Evolutionary conservation across 2,113 vertebrate genomes (phyloP).

Genomic region (Amblyornis subalaris): DNA sequence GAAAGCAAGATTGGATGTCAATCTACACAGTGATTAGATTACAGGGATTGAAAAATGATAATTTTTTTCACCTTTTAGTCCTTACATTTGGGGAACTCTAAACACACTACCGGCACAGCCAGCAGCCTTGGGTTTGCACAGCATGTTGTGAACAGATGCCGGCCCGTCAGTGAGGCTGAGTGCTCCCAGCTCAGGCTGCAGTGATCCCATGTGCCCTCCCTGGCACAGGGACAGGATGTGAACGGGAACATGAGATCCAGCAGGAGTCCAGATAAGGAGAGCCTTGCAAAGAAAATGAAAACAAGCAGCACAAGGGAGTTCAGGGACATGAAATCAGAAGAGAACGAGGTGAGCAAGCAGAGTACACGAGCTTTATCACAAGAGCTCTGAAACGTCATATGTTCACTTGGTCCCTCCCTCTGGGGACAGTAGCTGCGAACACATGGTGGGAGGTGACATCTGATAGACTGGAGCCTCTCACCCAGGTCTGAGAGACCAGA

Average conservation of each 20-base stretch:
- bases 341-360: not conserved
- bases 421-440: not conserved
- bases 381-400: not conserved
- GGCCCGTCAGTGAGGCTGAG: accelerated
- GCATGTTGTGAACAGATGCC: not conserved
- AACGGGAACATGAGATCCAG: not conserved
- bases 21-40: not conserved
- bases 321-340: not conserved
- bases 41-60: not conserved
- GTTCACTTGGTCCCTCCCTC: not conserved
- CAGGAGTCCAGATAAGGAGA: not conserved
- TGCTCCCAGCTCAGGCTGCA: accelerated
- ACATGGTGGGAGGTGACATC: not conserved
- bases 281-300: not conserved
- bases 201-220: not conserved
- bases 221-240: not conserved
- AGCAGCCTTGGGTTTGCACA: not conserved
- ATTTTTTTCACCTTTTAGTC: not conserved
- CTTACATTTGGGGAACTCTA: not conserved
- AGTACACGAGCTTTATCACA: not conserved
- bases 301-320: not conserved
- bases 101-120: not conserved
- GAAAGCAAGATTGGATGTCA: not conserved
- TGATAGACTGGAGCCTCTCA: not conserved
- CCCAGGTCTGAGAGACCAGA: not conserved